A percentile compares a stretch with the other conserved stretches of the same genome.
Conservation (phyloP, 2,113 vertebrate species). For the Redunca redunca region DNA sequence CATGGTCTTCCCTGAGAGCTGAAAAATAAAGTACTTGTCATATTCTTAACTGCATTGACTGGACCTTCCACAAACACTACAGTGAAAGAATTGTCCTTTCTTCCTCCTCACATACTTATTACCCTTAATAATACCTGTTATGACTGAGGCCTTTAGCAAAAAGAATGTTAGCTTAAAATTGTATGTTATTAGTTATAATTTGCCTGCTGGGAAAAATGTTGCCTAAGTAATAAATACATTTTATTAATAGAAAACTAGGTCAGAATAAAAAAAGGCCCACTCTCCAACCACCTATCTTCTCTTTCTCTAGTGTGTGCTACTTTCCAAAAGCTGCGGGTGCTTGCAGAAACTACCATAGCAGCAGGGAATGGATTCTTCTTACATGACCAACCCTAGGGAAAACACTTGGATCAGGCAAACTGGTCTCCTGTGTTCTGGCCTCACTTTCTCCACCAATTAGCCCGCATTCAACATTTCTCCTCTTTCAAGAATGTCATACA, state of each 20-base stretch:
- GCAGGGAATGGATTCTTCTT: background rate
- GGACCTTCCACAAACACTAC: conserved; percentile 62
- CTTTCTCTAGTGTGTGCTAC: conserved; percentile 9
- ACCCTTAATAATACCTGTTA: conserved; percentile 75
- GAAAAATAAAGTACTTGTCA: conserved; percentile 39
- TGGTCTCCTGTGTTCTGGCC: background rate
- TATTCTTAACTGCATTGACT: conserved; percentile 53
- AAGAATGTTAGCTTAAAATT: conserved; percentile 75
- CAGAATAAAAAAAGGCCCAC: conserved; percentile 10
- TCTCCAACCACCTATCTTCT: background rate
- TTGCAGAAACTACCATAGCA: background rate
- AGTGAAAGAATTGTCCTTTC: conserved; percentile 49
- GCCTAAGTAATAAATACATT: conserved; percentile 73
- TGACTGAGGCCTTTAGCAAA: conserved; percentile 76
- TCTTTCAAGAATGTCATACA: background rate
- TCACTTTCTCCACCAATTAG: background rate
- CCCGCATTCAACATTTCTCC: background rate
- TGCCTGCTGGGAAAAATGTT: conserved; percentile 69
- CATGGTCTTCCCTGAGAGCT: conserved; percentile 1
- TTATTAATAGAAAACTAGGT: conserved; percentile 64
- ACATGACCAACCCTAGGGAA: background rate
- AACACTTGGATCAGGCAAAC: background rate
- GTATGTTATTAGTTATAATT: conserved; percentile 68
- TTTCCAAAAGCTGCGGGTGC: conserved; percentile 30
- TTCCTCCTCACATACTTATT: conserved; percentile 71